Evolutionary conservation across 1,140 invertebrate species (phyloP).

Genomic region (Drosophila baimaii): DNA sequence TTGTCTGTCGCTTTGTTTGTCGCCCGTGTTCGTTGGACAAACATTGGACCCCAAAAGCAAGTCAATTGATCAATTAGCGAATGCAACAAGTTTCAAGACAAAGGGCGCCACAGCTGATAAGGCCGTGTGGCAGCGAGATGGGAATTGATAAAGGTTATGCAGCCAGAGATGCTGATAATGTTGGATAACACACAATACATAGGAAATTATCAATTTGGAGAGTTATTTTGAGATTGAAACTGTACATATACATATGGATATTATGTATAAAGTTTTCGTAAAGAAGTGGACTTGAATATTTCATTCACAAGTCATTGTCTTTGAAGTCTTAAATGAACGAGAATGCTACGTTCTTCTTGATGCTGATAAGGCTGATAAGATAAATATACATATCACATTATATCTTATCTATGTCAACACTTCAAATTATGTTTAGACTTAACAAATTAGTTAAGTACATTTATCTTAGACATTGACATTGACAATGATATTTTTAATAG

Average conservation of each 20-base stretch:
- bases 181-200: conserved; percentile 8
- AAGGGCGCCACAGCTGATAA: conserved; percentile 8
- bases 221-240: neutral
- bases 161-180: conserved; percentile 10
- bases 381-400: neutral
- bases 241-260: too few relatives aligned
- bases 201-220: neutral
- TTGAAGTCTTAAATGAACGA: neutral
- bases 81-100: conserved; percentile 43
- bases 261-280: too few relatives aligned
- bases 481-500: neutral
- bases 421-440: conserved; percentile 7
- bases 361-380: neutral
- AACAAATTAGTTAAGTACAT: neutral
- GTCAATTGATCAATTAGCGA: conserved; percentile 75
- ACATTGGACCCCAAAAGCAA: conserved; percentile 43
- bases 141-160: conserved; percentile 19
- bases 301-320: conserved; percentile 7
- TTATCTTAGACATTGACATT: neutral
- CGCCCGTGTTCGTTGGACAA: conserved; percentile 35
- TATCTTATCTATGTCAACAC: neutral
- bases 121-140: neutral
- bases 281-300: neutral
- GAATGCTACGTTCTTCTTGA: neutral
- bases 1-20: conserved; percentile 38